These are phyloP conservation scores for Trissonchulus latispiculum DNA, from an alignment of 2,888 invertebrate genomes.

Conservation along the genomic window DNA sequence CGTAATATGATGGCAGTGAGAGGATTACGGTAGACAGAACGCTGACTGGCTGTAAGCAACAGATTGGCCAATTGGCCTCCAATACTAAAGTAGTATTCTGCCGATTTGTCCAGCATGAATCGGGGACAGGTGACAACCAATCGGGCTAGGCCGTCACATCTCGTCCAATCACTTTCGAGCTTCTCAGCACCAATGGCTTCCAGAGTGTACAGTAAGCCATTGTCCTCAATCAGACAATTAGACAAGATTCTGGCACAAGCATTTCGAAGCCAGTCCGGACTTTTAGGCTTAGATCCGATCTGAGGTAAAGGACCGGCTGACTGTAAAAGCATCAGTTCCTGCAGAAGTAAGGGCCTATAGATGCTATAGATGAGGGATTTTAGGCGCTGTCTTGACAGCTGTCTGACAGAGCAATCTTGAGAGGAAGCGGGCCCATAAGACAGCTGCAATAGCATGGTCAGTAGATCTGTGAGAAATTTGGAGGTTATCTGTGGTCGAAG, in stretches of 20 bases:
- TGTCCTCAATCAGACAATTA: not conserved
- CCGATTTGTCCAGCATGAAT: too few species aligned
- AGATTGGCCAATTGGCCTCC: too few species aligned
- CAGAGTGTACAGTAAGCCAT: not conserved
- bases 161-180: not conserved
- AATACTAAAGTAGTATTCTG: too few species aligned
- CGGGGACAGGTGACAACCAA: not conserved
- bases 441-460: not conserved
- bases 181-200: not conserved
- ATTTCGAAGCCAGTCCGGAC: not conserved
- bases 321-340: not conserved
- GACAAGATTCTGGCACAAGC: not conserved
- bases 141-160: not conserved
- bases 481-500: too few species aligned
- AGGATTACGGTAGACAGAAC: too few species aligned
- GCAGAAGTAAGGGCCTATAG: not conserved
- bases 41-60: too few species aligned
- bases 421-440: not conserved
- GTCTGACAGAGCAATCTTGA: not conserved
- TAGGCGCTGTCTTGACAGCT: not conserved
- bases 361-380: not conserved
- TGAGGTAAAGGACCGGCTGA: not conserved
- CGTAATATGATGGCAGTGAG: too few species aligned
- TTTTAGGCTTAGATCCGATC: not conserved
- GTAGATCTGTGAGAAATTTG: not conserved